Evolutionary conservation across 2,113 vertebrate species (phyloP).

Genomic region (Saimiri boliviensis): DNA sequence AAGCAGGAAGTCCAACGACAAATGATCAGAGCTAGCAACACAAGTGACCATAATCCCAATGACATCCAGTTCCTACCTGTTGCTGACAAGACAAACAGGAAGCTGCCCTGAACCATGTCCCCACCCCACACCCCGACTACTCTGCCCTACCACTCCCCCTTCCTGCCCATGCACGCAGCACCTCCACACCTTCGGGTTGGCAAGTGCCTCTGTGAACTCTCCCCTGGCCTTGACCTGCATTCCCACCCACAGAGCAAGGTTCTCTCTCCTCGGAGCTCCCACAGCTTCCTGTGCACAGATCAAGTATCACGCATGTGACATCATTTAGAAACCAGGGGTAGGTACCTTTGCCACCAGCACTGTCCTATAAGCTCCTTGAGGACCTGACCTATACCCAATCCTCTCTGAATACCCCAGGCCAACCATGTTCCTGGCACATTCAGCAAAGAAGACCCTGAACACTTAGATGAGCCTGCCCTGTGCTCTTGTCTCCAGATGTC

Average conservation of each 20-base stretch:
- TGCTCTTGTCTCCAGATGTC: background rate
- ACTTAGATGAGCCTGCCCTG: too few species aligned
- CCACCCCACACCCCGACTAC: background rate
- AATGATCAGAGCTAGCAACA: background rate
- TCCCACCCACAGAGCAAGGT: background rate
- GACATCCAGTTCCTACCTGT: background rate
- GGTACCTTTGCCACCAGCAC: rapidly evolving
- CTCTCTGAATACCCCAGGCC: background rate
- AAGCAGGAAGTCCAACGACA: background rate
- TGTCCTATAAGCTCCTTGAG: rapidly evolving
- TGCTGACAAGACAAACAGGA: background rate
- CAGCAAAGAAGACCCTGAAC: background rate
- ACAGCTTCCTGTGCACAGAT: background rate
- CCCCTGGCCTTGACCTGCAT: background rate
- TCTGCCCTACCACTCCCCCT: background rate
- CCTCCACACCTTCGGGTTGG: too few species aligned
- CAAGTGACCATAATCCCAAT: background rate
- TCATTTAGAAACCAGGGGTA: rapidly evolving
- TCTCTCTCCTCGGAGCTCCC: background rate
- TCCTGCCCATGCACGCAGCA: background rate
- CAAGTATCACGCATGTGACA: rapidly evolving
- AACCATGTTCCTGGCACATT: background rate
- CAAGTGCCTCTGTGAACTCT: background rate
- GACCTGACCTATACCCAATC: rapidly evolving
- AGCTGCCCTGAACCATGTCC: background rate